phyloP scores from a whole-genome alignment of 2,113 vertebrate genomes.

The Motacilla tschutschensis region DNA sequence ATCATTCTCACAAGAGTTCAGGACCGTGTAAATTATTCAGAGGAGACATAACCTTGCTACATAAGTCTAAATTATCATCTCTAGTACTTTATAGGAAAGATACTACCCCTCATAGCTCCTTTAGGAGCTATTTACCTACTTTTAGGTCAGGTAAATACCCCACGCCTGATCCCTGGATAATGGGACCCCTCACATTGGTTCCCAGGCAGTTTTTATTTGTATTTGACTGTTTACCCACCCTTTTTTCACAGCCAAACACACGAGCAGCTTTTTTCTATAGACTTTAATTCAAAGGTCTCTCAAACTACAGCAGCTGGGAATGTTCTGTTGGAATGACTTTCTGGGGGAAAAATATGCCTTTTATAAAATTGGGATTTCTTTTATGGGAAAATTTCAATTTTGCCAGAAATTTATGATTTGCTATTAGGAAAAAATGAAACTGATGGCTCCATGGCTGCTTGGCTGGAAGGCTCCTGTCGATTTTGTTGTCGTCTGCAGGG shows the following conservation, averaged over 20 bases:
- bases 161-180: not conserved
- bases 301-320: constrained; percentile 26
- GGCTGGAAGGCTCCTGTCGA: constrained; percentile 59
- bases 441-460: constrained; percentile 38
- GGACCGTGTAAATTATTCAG: constrained; percentile 4
- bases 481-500: constrained; percentile 63
- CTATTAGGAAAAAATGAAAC: constrained; percentile 38
- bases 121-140: not conserved
- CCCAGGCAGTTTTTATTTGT: constrained; percentile 7
- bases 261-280: not conserved
- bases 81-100: not conserved
- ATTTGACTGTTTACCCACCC: not conserved
- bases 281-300: constrained; percentile 46
- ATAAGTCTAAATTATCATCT: constrained; percentile 16
- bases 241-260: constrained; percentile 32
- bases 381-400: constrained; percentile 48
- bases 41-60: not conserved
- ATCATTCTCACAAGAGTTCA: not conserved
- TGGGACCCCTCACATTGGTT: not conserved
- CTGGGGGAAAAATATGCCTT: not conserved
- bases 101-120: not conserved
- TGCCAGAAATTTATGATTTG: constrained; percentile 45
- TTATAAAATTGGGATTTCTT: not conserved
- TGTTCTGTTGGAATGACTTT: constrained; percentile 37
- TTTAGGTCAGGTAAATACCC: not conserved